Base-by-base conservation (phyloP, 2,888 invertebrate species). In the Lypha dubia region DNA sequence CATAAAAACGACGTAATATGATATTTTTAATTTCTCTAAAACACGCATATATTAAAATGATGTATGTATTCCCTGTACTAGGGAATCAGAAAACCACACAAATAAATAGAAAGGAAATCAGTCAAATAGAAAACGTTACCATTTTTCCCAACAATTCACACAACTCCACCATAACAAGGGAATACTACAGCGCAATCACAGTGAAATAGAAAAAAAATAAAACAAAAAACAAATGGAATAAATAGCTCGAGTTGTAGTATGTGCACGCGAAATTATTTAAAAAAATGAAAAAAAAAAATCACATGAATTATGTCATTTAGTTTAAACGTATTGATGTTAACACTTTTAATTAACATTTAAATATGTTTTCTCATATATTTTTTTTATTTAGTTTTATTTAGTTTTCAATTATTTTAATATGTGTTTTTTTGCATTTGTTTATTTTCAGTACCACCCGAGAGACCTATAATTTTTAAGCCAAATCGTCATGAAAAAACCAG, bases 401-500 rank as follows among this genome's bases (percentile, higher is more conserved):
- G 60, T 65, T 53, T 65, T 80, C 20, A 32, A 60, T 74, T 32
- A 46, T 41, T 60, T 63, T 62, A 62, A 70, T 44, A 35, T 53
- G 44, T 46, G n/a, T 68, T 75, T 51, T 51, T 53, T 62, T 83
- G n/a, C 73, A 20, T 73, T 41, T 56, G 28, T 62, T 83, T 80
- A 49, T 56, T 89, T 90, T 15, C 94, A 97, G 97, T 97, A 88
- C 96, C 97, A 89, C 97, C 97, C 65, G 95, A 95, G 89, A 94
- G 95, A 90, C 97, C 97, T 73, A 94, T 96, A 88, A 97, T 97
- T 92, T 96, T 95, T 91, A 97, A 97, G 90, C 95, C 95, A 62
- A 95, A 95, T 89, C 94, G 95, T 89, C 94, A 96, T 91, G 96
- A 97, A 90, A 94, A 95, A 89, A 94, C 95, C 87, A 95, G 95